Conservation (phyloP, 1,140 invertebrate species). For the Latrodectus geometricus region DNA sequence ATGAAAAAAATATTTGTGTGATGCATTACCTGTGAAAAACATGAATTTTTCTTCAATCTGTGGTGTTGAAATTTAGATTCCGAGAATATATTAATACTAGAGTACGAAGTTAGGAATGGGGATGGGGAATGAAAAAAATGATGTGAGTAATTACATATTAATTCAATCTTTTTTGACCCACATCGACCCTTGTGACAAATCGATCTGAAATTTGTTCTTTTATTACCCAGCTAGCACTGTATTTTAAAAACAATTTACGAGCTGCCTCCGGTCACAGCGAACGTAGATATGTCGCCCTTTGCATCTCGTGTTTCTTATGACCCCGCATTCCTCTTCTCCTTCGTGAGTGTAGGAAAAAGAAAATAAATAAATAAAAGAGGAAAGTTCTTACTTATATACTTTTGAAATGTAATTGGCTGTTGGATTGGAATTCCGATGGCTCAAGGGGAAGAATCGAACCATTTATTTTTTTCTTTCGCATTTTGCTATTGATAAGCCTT, state of each 20-base stretch:
- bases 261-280: neutral
- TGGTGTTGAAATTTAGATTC: too few species aligned
- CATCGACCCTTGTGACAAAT: neutral
- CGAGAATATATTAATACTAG: too few species aligned
- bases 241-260: conserved; percentile 9
- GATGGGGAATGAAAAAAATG: too few species aligned
- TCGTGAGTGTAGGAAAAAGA: conserved; percentile 18
- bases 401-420: conserved; percentile 51
- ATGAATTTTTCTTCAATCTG: too few species aligned
- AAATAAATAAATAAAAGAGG: neutral
- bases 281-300: conserved; percentile 32
- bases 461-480: conserved; percentile 26
- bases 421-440: conserved; percentile 45
- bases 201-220: neutral
- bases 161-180: neutral
- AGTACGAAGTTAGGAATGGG: too few species aligned
- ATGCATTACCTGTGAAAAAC: too few species aligned
- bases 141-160: neutral
- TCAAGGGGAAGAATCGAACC: conserved; percentile 54
- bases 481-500: conserved; percentile 49
- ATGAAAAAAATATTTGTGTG: too few species aligned
- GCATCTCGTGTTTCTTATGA: conserved; percentile 11
- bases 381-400: conserved; percentile 18
- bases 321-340: conserved; percentile 1
- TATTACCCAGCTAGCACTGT: neutral